Base-by-base conservation (phyloP, 2,113 vertebrate species). In the Aptenodytes patagonicus region DNA sequence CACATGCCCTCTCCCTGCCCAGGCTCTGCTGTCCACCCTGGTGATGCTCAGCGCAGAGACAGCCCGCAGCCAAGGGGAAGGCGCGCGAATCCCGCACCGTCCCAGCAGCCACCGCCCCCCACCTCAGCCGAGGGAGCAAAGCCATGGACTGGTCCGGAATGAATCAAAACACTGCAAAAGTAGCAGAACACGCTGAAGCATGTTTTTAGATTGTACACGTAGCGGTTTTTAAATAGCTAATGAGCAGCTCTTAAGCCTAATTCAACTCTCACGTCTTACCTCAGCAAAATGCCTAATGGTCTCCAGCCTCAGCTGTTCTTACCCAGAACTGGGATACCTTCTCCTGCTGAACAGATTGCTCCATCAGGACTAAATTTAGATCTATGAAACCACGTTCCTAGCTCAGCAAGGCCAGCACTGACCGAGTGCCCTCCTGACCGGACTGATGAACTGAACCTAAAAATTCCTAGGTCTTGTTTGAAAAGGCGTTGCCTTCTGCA, bases 41-140 rank as follows among this genome's bases (percentile, higher is more conserved):
- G 18, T 31, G 78, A 65, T n/a, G 46, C 58, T 47, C 20, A 26
- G 34, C 3, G 0, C 19, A 36, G 2, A 40, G 44, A 69, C 8
- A 69, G 17, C 42, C 34, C 0, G 0, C 22, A 9, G 55, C 29
- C 7, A 1, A 83, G 40, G 52, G 49, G 12, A 55, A 55, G 49
- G 13, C 1, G 0, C 6, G 16, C 4, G 1, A 58, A 84, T 36
- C 57, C 25, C 4, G 2, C 34, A 28, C 7, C 5, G 0, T 10
- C 58, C 64, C 76, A 36, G 68, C 20, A n/a, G 34, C 34, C 44
- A 44, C 78, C 15, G 1, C 13, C 44, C 51, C 38, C 10, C 31
- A 17, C 11, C 34, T 42, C 52, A 68, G 51, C 24, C 3, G 3
- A 2, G 25, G 11, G 8, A 72, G 38, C 55, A 75, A 81, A 77